These are phyloP conservation scores for Leptinotarsa peninsularis DNA, from an alignment of 2,888 invertebrate species.

Conservation along the genomic window DNA sequence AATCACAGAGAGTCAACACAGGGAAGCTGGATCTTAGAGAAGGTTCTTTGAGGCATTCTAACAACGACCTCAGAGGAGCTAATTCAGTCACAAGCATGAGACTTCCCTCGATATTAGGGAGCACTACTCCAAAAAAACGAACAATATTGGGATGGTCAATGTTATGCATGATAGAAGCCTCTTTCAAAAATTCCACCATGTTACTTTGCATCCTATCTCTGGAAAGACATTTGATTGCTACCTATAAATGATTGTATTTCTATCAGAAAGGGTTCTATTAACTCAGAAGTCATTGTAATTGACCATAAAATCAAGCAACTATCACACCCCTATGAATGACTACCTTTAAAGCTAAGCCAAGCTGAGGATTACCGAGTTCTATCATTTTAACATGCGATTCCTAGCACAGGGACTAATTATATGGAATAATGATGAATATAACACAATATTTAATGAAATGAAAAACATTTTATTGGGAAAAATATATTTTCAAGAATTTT, in stretches of 20 bases:
- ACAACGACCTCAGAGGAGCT: conserved; percentile 91
- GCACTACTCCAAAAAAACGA: conserved; percentile 95
- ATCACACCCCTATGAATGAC: no score
- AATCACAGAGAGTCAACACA: conserved; percentile 92
- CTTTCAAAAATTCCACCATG: conserved; percentile 96
- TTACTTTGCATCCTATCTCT: conserved; percentile 96
- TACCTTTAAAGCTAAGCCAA: no score
- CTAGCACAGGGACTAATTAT: no score
- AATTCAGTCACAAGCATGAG: conserved; percentile 83
- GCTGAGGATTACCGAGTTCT: no score
- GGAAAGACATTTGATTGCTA: conserved; percentile 96
- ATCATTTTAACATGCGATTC: no score
- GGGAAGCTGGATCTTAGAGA: conserved; percentile 91
- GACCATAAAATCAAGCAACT: no score
- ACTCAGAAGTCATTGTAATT: background rate
- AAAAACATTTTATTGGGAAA: no score
- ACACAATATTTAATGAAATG: no score
- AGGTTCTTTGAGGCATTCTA: conserved; percentile 96
- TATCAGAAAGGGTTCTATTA: background rate
- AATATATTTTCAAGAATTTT: no score
- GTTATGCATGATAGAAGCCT: conserved; percentile 98
- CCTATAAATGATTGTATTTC: conserved; percentile 69
- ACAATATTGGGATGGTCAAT: conserved; percentile 98
- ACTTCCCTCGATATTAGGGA: conserved; percentile 80
- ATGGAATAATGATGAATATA: no score